Conservation (phyloP, 2,888 invertebrate genomes). For the Elmis aenea region DNA sequence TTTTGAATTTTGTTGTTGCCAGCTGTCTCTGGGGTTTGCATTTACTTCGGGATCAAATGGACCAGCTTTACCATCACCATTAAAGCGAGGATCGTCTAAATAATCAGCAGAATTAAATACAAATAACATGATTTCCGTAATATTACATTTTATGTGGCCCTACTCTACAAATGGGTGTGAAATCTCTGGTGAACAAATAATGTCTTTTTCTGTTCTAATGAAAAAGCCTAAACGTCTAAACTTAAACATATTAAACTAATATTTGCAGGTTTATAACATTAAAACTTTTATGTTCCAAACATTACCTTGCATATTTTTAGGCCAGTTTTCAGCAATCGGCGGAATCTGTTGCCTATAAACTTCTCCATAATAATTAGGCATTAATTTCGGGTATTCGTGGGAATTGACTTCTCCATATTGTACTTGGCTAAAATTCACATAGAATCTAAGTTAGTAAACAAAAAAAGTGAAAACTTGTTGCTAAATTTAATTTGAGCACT, state of each 20-base stretch:
- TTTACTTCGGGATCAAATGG: slow-evolving; percentile 18
- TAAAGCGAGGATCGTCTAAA: slow-evolving; percentile 15
- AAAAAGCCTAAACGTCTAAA: slow-evolving; percentile 1
- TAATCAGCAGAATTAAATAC: no score
- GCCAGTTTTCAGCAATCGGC: slow-evolving; percentile 29
- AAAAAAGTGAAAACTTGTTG: no score
- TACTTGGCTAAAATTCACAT: slow-evolving; percentile 33
- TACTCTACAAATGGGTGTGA: no score
- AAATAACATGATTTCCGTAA: no score
- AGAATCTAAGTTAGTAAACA: no score
- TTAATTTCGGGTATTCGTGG: slow-evolving; percentile 28
- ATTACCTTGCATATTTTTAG: slow-evolving; percentile 18
- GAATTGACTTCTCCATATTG: slow-evolving; percentile 30
- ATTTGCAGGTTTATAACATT: no score
- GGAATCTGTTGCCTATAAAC: slow-evolving; percentile 34
- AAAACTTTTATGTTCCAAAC: no score
- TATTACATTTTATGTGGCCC: no score
- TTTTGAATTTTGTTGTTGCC: slow-evolving; percentile 14
- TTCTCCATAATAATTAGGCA: slow-evolving; percentile 35
- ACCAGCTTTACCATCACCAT: no score
- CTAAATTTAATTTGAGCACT: no score
- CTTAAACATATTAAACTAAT: no score
- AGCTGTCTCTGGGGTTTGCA: slow-evolving; percentile 18
- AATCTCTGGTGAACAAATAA: no score
- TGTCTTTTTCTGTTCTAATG: slow-evolving; percentile 5